These are phyloP conservation scores for Oryzaephilus surinamensis DNA, from an alignment of 1,140 invertebrate species.

Conservation along the genomic window DNA sequence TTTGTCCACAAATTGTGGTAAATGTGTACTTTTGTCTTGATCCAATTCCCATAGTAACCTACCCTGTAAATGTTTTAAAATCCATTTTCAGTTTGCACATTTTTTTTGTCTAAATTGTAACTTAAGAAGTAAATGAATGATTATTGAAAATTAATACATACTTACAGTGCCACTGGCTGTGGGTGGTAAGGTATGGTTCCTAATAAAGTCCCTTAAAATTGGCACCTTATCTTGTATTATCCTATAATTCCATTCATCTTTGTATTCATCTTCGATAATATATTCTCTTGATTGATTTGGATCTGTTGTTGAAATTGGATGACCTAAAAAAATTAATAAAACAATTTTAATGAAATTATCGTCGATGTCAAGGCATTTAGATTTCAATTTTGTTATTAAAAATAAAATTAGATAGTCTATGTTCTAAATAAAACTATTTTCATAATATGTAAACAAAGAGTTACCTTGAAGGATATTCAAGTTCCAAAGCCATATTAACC, in stretches of 20 bases:
- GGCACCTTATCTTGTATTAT: conserved; percentile 25
- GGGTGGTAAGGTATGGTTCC: conserved; percentile 31
- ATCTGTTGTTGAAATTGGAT: not conserved
- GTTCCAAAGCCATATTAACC: too few relatives aligned
- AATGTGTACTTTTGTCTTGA: conserved; percentile 51
- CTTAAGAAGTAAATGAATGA: too few relatives aligned
- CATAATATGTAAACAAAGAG: too few relatives aligned
- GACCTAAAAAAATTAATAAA: too few relatives aligned
- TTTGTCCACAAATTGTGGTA: conserved; percentile 70
- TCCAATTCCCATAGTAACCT: conserved; percentile 61
- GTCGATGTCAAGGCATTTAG: too few relatives aligned
- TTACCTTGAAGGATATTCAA: too few relatives aligned
- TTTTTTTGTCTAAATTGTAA: conserved; percentile 1
- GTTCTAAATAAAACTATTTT: too few relatives aligned
- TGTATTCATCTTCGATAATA: conserved; percentile 20
- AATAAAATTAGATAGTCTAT: too few relatives aligned
- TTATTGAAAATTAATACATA: too few relatives aligned
- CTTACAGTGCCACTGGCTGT: conserved; percentile 30
- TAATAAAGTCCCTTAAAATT: conserved; percentile 19
- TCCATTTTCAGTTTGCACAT: not conserved
- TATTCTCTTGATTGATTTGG: too few relatives aligned
- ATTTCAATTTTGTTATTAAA: too few relatives aligned
- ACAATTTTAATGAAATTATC: too few relatives aligned
- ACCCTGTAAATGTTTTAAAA: conserved; percentile 16
- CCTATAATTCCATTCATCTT: conserved; percentile 32